phyloP scores from a whole-genome alignment of 2,888 invertebrate species.

The Adineta ricciae region DNA sequence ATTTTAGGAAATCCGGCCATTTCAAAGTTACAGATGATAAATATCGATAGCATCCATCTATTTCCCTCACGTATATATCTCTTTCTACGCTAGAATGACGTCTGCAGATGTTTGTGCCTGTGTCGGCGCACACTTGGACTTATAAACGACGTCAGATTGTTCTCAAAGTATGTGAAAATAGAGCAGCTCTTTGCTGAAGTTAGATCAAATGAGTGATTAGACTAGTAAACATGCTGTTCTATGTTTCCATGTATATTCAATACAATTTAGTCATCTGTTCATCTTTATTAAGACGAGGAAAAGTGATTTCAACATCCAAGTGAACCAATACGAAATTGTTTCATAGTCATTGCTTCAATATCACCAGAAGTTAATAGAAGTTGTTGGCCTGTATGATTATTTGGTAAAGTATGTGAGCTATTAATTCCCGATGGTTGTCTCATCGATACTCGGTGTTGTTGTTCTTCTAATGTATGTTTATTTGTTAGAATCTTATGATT shows the following conservation, averaged over 20 bases:
- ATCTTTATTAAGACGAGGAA: neutral
- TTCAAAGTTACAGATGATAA: too few species aligned
- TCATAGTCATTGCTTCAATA: constrained; percentile 5
- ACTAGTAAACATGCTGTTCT: too few species aligned
- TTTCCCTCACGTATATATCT: too few species aligned
- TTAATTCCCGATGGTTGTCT: neutral
- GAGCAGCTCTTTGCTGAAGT: too few species aligned
- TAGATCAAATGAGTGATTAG: too few species aligned
- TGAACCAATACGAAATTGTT: neutral
- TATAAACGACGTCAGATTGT: too few species aligned
- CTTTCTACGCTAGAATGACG: too few species aligned
- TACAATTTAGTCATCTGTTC: neutral
- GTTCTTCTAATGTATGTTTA: neutral
- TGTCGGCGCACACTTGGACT: too few species aligned
- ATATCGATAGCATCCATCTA: too few species aligned
- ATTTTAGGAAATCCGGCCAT: too few species aligned
- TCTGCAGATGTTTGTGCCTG: too few species aligned
- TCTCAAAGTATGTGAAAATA: too few species aligned
- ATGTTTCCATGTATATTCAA: neutral
- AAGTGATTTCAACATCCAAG: neutral
- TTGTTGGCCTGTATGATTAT: neutral
- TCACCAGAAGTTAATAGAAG: neutral
- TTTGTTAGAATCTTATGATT: neutral
- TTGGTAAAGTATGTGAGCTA: neutral
- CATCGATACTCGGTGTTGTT: neutral